phyloP scores from a whole-genome alignment of 2,888 invertebrate genomes.

The Parelbella ahira region DNA sequence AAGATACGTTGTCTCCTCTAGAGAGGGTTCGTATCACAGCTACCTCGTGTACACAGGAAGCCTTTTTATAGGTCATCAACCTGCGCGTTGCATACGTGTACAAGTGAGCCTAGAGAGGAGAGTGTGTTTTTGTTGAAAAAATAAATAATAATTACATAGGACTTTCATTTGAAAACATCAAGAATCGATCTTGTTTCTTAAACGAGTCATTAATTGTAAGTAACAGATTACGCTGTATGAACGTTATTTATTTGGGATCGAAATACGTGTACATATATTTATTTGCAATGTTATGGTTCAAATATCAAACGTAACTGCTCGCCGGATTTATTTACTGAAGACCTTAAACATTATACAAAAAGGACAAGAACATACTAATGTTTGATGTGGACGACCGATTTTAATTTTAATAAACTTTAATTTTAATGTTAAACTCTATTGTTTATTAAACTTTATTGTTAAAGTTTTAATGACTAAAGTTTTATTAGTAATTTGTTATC shows the following conservation, averaged over 20 bases:
- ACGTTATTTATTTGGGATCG: too few relatives aligned
- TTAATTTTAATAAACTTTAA: too few relatives aligned
- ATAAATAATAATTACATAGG: conserved; percentile 7
- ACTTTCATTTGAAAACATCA: too few relatives aligned
- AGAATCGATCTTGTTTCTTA: too few relatives aligned
- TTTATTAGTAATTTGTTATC: too few relatives aligned
- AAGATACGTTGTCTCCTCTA: conserved; percentile 40
- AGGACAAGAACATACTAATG: not conserved
- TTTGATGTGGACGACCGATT: too few relatives aligned
- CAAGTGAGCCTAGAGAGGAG: conserved; percentile 1
- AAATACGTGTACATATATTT: too few relatives aligned
- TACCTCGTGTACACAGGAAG: conserved; percentile 54
- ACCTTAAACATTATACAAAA: conserved; percentile 4
- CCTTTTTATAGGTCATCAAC: conserved; percentile 71
- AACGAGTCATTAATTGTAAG: too few relatives aligned
- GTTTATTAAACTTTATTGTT: too few relatives aligned
- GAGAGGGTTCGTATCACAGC: conserved; percentile 45
- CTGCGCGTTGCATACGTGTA: conserved; percentile 32
- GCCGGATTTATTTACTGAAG: conserved; percentile 1
- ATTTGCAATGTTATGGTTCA: not conserved
- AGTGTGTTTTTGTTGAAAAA: conserved; percentile 5
- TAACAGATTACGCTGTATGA: too few relatives aligned
- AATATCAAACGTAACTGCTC: not conserved
- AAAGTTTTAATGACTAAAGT: too few relatives aligned
- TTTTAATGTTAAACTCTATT: too few relatives aligned